These are phyloP conservation scores for Mythimna pallens DNA, from an alignment of 2,888 invertebrate genomes.

Conservation along the genomic window DNA sequence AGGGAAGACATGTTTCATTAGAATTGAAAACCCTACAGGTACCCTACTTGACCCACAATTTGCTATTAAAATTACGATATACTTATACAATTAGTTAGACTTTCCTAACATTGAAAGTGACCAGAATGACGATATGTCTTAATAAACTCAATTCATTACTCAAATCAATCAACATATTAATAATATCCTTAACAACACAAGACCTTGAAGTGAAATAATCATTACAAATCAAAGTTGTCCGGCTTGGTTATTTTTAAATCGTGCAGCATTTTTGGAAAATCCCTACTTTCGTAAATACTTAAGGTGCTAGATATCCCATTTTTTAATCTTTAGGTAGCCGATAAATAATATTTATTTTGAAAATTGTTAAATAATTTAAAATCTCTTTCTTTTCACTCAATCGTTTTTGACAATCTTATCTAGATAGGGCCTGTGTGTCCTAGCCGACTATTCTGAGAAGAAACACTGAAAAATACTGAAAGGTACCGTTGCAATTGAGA, in stretches of 20 bases:
- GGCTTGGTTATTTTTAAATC: slow-evolving; percentile 3
- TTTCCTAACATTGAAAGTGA: slow-evolving; percentile 18
- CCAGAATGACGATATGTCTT: slow-evolving; percentile 9
- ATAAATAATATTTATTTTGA: too few species aligned
- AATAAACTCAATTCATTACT: not conserved
- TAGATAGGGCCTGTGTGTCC: too few species aligned
- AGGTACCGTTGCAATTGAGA: too few species aligned
- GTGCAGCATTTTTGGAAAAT: slow-evolving; percentile 38
- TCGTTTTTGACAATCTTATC: too few species aligned
- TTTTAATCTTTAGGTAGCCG: too few species aligned
- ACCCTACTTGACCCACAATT: too few species aligned
- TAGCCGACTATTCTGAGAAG: too few species aligned
- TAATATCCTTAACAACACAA: not conserved
- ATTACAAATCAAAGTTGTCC: slow-evolving; percentile 21
- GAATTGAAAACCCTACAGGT: slow-evolving; percentile 16
- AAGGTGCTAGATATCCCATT: not conserved
- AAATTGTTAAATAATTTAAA: too few species aligned
- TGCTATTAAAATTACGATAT: not conserved
- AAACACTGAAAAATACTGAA: too few species aligned
- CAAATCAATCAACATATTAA: slow-evolving; percentile 19
- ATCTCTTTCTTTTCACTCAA: too few species aligned
- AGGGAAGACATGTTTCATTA: slow-evolving; percentile 14
- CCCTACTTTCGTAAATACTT: slow-evolving; percentile 48
- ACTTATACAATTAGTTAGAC: not conserved
- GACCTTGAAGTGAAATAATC: slow-evolving; percentile 16